Conservation (phyloP, 2,113 vertebrate species). For the Psephotus haematonotus region DNA sequence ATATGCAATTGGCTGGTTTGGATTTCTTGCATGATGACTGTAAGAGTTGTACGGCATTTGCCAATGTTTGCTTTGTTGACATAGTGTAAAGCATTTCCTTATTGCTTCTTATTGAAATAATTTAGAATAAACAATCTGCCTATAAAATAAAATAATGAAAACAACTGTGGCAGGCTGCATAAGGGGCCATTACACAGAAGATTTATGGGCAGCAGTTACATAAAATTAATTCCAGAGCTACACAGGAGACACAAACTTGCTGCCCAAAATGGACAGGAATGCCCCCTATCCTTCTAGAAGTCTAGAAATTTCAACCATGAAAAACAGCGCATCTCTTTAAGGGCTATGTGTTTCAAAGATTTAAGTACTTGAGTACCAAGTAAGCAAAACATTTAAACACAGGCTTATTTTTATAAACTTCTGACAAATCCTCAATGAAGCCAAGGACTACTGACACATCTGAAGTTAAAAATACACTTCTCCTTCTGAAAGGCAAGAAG, state of each 20-base stretch:
- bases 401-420: neutral
- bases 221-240: neutral
- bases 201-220: neutral
- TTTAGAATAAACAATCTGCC: neutral
- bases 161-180: neutral
- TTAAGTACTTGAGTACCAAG: neutral
- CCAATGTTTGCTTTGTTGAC: neutral
- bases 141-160: constrained; percentile 1
- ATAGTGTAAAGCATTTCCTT: neutral
- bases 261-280: neutral
- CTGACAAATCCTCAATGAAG: neutral
- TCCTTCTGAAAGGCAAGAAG: neutral
- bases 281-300: neutral
- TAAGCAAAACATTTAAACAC: neutral
- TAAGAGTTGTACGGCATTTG: neutral
- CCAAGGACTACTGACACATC: neutral
- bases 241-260: neutral
- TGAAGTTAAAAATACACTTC: neutral
- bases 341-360: neutral
- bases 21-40: neutral
- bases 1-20: neutral
- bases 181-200: neutral
- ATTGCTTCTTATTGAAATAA: neutral
- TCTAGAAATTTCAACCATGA: neutral
- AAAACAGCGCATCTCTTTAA: neutral